Evolutionary conservation across 2,888 invertebrate genomes (phyloP).

Genomic region (Troilus luridus): DNA sequence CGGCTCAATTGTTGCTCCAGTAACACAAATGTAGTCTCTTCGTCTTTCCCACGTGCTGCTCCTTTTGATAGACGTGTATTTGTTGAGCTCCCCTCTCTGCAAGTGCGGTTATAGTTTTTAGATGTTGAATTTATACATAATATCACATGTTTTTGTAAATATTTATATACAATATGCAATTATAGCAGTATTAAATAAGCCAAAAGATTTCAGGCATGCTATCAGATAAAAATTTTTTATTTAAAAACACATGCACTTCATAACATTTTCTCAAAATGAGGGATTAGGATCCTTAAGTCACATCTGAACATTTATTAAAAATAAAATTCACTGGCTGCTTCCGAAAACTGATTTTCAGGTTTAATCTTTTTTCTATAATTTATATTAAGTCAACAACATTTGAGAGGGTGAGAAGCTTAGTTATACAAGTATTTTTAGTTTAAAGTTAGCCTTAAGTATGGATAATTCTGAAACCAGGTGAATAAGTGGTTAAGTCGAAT

Average conservation of each 20-base stretch:
- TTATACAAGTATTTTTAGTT: no score
- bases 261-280: background rate
- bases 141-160: no score
- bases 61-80: slow-evolving; percentile 63
- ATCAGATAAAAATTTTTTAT: background rate
- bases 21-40: slow-evolving; percentile 63
- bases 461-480: no score
- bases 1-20: slow-evolving; percentile 59
- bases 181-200: background rate
- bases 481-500: no score
- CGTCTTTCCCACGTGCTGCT: slow-evolving; percentile 63
- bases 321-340: background rate
- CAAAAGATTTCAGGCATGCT: background rate
- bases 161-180: background rate
- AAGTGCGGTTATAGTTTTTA: background rate
- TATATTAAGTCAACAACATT: background rate
- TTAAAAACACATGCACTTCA: background rate
- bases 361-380: no score
- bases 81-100: slow-evolving; percentile 63
- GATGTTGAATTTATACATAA: background rate
- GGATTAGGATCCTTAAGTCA: background rate
- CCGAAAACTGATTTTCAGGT: no score
- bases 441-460: no score
- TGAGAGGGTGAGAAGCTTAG: no score
- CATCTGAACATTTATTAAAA: background rate